Evolutionary conservation across 2,888 invertebrate genomes (phyloP).

Genomic region (Hemithea aestivaria): DNA sequence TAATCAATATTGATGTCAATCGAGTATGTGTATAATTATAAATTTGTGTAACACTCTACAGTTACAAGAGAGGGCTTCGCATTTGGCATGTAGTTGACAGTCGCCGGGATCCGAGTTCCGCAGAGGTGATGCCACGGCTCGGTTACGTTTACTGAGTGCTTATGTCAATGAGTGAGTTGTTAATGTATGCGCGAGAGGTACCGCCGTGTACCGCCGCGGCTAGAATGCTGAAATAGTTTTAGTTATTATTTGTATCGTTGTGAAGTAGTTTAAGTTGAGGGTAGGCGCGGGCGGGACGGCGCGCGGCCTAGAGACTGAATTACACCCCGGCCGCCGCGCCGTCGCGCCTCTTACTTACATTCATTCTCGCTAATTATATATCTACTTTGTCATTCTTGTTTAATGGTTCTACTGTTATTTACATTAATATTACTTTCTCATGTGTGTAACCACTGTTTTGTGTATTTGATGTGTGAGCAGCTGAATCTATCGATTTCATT

Average conservation of each 20-base stretch:
- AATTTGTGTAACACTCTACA: slow-evolving; percentile 20
- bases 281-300: slow-evolving; percentile 55
- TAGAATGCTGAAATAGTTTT: slow-evolving; percentile 73
- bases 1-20: slow-evolving; percentile 28
- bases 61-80: slow-evolving; percentile 7
- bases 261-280: slow-evolving; percentile 72
- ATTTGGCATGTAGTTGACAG: slow-evolving; percentile 11
- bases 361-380: slow-evolving; percentile 56
- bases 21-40: slow-evolving; percentile 23
- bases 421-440: slow-evolving; percentile 58
- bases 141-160: slow-evolving; percentile 7
- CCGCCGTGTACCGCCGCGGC: slow-evolving; percentile 62
- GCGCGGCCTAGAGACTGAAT: slow-evolving; percentile 72
- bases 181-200: slow-evolving; percentile 61
- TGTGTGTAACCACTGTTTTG: slow-evolving; percentile 68
- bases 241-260: slow-evolving; percentile 75
- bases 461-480: slow-evolving; percentile 66
- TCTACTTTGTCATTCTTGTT: slow-evolving; percentile 64
- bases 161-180: slow-evolving; percentile 38
- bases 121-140: slow-evolving; percentile 3
- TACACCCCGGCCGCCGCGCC: slow-evolving; percentile 66
- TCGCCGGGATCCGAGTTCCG: slow-evolving; percentile 43
- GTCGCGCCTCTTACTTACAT: slow-evolving; percentile 57
- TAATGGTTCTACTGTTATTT: slow-evolving; percentile 69
- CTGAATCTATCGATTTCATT: slow-evolving; percentile 53